These are phyloP conservation scores for Xyrauchen texanus DNA, from an alignment of 2,113 vertebrate species.

Conservation along the genomic window DNA sequence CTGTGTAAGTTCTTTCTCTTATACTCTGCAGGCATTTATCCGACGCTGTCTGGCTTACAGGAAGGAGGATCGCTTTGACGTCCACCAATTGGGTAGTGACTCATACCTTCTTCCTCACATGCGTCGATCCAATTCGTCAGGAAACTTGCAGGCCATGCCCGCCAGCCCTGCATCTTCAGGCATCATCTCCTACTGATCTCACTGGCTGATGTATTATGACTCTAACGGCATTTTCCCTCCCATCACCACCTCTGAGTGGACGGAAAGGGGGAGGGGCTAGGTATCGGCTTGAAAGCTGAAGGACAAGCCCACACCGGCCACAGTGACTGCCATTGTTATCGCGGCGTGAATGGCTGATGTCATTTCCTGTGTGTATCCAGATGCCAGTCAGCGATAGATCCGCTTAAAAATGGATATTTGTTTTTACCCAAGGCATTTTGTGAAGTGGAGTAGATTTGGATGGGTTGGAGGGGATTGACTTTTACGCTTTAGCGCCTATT, in stretches of 20 bases:
- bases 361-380: constrained; percentile 37
- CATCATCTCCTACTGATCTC: constrained; percentile 87
- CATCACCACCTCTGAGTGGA: constrained; percentile 63
- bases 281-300: not conserved
- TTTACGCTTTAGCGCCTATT: constrained; percentile 24
- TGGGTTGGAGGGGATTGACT: not conserved
- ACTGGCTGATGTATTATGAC: constrained; percentile 51
- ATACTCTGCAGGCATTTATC: constrained; percentile 86
- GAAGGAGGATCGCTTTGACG: constrained; percentile 97
- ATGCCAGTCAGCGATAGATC: constrained; percentile 36
- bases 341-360: constrained; percentile 23
- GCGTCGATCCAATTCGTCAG: constrained; percentile 97
- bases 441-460: constrained; percentile 31
- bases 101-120: constrained; percentile 98
- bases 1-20: constrained; percentile 1
- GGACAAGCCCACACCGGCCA: constrained; percentile 25
- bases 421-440: constrained; percentile 27
- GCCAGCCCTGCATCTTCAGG: constrained; percentile 82
- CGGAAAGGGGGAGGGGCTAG: constrained; percentile 24
- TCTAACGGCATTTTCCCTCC: constrained; percentile 56
- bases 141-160: constrained; percentile 88
- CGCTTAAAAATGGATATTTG: constrained; percentile 9
- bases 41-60: constrained; percentile 97
- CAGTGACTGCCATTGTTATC: constrained; percentile 31
- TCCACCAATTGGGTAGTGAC: constrained; percentile 96